A percentile compares a stretch with the other conserved stretches of the same genome.
phyloP scores from a whole-genome alignment of 2,888 invertebrate genomes.

The Cryptus viduatorius region DNA sequence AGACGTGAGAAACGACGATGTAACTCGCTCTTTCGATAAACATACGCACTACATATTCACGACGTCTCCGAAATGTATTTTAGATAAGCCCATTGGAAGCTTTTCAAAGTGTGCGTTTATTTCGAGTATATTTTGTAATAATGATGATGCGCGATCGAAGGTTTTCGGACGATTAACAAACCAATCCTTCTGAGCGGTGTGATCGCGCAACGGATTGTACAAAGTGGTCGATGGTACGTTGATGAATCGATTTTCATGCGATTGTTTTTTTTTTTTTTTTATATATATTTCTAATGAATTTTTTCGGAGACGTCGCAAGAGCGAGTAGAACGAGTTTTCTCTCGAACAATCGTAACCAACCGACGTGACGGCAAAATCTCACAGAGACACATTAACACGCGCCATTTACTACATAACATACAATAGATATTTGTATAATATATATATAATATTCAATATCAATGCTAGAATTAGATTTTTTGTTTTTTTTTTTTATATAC shows the following conservation, averaged over 20 bases:
- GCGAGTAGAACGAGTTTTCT: slow-evolving; percentile 41
- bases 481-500: slow-evolving; percentile 80
- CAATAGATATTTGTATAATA: slow-evolving; percentile 83
- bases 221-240: slow-evolving; percentile 65
- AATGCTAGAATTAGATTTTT: slow-evolving; percentile 77
- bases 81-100: slow-evolving; percentile 64
- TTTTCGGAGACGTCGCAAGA: slow-evolving; percentile 45
- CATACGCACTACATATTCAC: slow-evolving; percentile 25
- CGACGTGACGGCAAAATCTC: slow-evolving; percentile 80
- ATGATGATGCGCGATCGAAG: slow-evolving; percentile 62
- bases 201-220: slow-evolving; percentile 70
- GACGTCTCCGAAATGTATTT: slow-evolving; percentile 65
- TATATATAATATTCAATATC: slow-evolving; percentile 75
- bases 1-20: slow-evolving; percentile 68
- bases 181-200: slow-evolving; percentile 69
- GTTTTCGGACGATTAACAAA: slow-evolving; percentile 58
- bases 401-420: slow-evolving; percentile 83
- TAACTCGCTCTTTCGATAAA: slow-evolving; percentile 31
- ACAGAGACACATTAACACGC: slow-evolving; percentile 83
- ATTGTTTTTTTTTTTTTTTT: slow-evolving; percentile 25
- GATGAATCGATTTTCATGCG: slow-evolving; percentile 44
- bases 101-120: slow-evolving; percentile 72
- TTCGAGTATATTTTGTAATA: slow-evolving; percentile 37
- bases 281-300: slow-evolving; percentile 17
- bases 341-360: slow-evolving; percentile 45